Percentiles rank a stretch among this genome's conserved stretches.
Conservation (phyloP, 2,797 vertebrate species). For the Rhinoraja longicauda region DNA sequence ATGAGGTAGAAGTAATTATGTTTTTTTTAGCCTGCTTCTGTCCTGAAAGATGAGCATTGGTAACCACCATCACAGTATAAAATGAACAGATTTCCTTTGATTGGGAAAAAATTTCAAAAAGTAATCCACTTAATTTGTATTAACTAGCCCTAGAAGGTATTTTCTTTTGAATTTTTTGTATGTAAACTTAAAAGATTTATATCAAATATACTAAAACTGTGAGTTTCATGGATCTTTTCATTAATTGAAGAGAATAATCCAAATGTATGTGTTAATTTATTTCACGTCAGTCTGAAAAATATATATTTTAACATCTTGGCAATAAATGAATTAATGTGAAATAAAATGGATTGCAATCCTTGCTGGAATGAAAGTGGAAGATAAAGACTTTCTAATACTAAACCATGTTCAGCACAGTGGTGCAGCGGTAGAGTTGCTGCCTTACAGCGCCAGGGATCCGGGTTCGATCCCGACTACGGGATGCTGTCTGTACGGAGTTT, state of each 20-base stretch:
- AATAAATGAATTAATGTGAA: neutral
- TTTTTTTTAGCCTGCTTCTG: too few species aligned
- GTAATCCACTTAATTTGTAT: neutral
- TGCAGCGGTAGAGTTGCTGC: too few species aligned
- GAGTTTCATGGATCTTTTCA: neutral
- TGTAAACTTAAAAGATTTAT: neutral
- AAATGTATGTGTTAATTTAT: slow-evolving; percentile 18
- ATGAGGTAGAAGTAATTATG: neutral
- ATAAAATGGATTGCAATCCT: neutral
- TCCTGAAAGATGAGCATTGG: neutral
- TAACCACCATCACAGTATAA: too few species aligned
- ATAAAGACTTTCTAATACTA: neutral
- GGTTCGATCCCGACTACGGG: too few species aligned
- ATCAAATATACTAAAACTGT: neutral
- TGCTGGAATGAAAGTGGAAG: neutral
- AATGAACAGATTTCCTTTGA: neutral
- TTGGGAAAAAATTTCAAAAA: neutral
- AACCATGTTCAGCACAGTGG: too few species aligned
- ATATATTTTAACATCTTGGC: neutral
- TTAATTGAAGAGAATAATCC: neutral
- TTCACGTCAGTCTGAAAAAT: neutral
- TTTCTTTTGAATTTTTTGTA: neutral
- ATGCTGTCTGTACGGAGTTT: too few species aligned
- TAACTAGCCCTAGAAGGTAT: neutral
- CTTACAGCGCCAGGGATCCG: too few species aligned